These are phyloP conservation scores for Margaritifera margaritifera DNA, from an alignment of 2,888 invertebrate genomes.

Conservation along the genomic window DNA sequence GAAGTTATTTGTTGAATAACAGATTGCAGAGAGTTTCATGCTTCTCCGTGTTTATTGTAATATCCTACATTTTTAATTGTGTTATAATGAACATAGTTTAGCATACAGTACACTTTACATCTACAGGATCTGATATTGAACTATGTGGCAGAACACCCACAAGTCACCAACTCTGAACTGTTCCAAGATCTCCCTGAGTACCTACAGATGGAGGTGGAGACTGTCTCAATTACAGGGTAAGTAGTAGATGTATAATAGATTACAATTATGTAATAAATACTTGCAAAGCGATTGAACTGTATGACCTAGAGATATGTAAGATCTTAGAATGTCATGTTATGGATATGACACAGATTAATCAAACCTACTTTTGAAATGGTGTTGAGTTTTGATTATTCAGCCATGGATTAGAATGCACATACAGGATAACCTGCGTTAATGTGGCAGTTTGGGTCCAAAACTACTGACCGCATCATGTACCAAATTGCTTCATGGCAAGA, in stretches of 20 bases:
- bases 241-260: slow-evolving; percentile 3
- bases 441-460: too few species aligned
- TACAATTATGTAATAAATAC: not conserved
- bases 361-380: too few species aligned
- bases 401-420: too few species aligned
- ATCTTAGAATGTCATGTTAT: too few species aligned
- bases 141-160: slow-evolving; percentile 76
- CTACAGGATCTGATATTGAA: slow-evolving; percentile 76
- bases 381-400: too few species aligned
- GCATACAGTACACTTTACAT: not conserved
- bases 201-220: slow-evolving; percentile 78
- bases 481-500: not conserved
- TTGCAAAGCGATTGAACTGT: too few species aligned
- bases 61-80: too few species aligned
- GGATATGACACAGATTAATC: too few species aligned
- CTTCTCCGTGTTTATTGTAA: slow-evolving; percentile 76
- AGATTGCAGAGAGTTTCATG: slow-evolving; percentile 46
- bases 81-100: not conserved
- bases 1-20: too few species aligned
- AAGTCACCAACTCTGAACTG: slow-evolving; percentile 76
- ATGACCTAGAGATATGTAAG: too few species aligned
- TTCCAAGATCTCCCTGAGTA: slow-evolving; percentile 78
- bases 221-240: slow-evolving; percentile 72
- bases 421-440: too few species aligned
- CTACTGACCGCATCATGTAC: not conserved